Percentiles rank a stretch among this genome's conserved stretches.
phyloP scores from a whole-genome alignment of 2,888 invertebrate genomes.

The Belgica antarctica region DNA sequence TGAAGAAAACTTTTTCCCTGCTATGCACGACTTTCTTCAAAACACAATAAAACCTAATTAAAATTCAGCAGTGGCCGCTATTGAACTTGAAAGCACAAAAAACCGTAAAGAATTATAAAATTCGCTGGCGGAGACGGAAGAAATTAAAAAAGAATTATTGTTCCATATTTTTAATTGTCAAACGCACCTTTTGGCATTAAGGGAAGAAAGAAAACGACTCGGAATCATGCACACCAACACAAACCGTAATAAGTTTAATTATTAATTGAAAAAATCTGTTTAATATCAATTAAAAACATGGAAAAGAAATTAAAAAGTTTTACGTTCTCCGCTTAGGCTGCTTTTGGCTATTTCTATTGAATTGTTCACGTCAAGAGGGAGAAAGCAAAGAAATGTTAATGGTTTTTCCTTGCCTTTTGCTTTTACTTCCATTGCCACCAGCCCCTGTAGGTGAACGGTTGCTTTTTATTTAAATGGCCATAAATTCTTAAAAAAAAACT shows the following conservation, averaged over 20 bases:
- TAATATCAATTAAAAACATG: slow-evolving; percentile 44
- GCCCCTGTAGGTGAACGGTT: slow-evolving; percentile 30
- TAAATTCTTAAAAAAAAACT: too few relatives aligned
- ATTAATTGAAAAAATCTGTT: slow-evolving; percentile 44
- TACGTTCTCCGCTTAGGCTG: slow-evolving; percentile 30
- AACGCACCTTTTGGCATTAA: slow-evolving; percentile 39
- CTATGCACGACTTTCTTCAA: background rate
- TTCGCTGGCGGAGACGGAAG: slow-evolving; percentile 16
- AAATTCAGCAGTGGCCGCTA: slow-evolving; percentile 3
- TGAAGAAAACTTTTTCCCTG: background rate
- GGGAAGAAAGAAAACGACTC: background rate
- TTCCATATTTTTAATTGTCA: slow-evolving; percentile 41
- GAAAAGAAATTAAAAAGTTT: slow-evolving; percentile 43
- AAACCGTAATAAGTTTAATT: slow-evolving; percentile 41
- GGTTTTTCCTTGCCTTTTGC: slow-evolving; percentile 40
- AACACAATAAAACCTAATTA: slow-evolving; percentile 14
- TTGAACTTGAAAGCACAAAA: slow-evolving; percentile 6
- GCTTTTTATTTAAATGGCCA: slow-evolving; percentile 35
- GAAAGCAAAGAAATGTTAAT: slow-evolving; percentile 30
- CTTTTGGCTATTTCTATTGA: slow-evolving; percentile 36
- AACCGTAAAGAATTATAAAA: background rate
- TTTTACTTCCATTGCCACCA: background rate
- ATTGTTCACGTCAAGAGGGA: background rate
- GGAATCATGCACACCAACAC: slow-evolving; percentile 7
- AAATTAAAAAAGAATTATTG: slow-evolving; percentile 23